These are phyloP conservation scores for Felis catus DNA, from an alignment of 2,113 vertebrate genomes.

Conservation along the genomic window F.catus_Fca126_mat1.0 CM031416.1:44035501-44036000, in stretches of 20 bases:
- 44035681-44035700: not conserved
- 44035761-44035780: not conserved
- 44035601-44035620: not conserved
- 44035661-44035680: constrained; percentile 24
- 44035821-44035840: not conserved
- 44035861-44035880: not conserved
- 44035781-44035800: not conserved
- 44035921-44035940: not conserved
- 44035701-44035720: not conserved
- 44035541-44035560: not conserved
- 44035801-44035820: not conserved
- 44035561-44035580: not conserved
- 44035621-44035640: not conserved
- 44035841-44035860: not conserved
- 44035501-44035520: not conserved
- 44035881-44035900: not conserved
- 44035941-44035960: not conserved
- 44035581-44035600: not conserved
- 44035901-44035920: not conserved
- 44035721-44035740: not conserved
- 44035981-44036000: not conserved
- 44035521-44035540: not conserved
- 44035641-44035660: not conserved
- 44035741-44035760: not conserved
- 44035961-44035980: not conserved